Evolutionary conservation across 2,888 invertebrate genomes (phyloP).

Genomic region (Heliconius charithonia): DNA sequence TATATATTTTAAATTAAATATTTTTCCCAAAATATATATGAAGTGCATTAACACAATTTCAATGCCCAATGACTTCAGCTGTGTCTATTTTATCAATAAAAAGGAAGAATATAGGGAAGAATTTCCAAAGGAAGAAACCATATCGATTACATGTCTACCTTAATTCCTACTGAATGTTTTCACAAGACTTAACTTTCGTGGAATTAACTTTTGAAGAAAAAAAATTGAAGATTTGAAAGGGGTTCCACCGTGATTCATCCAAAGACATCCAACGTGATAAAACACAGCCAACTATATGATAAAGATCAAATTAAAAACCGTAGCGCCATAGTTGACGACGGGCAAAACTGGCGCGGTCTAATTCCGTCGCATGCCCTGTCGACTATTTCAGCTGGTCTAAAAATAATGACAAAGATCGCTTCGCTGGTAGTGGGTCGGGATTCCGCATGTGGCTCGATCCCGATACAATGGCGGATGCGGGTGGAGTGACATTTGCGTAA

Average conservation of each 20-base stretch:
- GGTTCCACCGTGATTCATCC: constrained; percentile 42
- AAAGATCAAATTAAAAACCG: constrained; percentile 39
- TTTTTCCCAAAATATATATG: neutral
- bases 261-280: constrained; percentile 27
- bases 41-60: neutral
- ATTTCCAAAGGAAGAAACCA: neutral
- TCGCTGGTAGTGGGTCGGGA: constrained; percentile 75
- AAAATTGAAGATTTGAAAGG: constrained; percentile 6
- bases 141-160: neutral
- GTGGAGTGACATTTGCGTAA: constrained; percentile 51
- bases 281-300: constrained; percentile 37
- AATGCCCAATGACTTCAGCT: neutral
- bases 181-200: neutral
- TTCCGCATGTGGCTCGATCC: constrained; percentile 53
- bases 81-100: too few species aligned
- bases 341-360: constrained; percentile 56
- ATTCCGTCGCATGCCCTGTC: constrained; percentile 69
- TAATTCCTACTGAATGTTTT: neutral
- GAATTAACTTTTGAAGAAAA: neutral
- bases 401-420: constrained; percentile 64
- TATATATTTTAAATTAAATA: neutral
- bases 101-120: too few species aligned
- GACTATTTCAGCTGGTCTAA: constrained; percentile 75
- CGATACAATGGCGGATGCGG: constrained; percentile 51
- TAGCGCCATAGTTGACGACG: constrained; percentile 53